Evolutionary conservation across 2,888 invertebrate genomes (phyloP).

Genomic region (Pantelozetes paolii): DNA sequence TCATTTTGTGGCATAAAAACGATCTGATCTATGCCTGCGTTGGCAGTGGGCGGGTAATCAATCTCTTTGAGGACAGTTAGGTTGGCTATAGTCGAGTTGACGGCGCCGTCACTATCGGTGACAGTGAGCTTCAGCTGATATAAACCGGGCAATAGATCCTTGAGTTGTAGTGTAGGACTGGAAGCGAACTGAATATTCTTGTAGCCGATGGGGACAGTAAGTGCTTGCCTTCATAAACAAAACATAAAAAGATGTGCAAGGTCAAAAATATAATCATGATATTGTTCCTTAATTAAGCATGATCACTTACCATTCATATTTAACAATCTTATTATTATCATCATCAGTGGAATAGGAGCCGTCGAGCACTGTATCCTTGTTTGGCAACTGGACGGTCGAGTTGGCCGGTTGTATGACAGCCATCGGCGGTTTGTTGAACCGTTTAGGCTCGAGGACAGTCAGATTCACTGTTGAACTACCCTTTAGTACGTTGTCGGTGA

Average conservation of each 20-base stretch:
- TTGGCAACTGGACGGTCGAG: conserved; percentile 82
- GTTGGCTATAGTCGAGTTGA: conserved; percentile 78
- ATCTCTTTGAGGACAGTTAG: conserved; percentile 83
- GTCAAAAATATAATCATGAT: too few relatives aligned
- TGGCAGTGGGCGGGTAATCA: conserved; percentile 92
- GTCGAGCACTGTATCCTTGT: conserved; percentile 82
- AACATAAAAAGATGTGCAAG: background rate
- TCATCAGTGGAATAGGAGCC: conserved; percentile 66
- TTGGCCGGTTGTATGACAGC: conserved; percentile 78
- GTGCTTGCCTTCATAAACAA: conserved; percentile 58
- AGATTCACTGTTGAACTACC: conserved; percentile 72
- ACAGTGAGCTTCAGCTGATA: conserved; percentile 66
- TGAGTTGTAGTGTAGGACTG: conserved; percentile 74
- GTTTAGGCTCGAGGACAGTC: conserved; percentile 73
- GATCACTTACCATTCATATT: conserved; percentile 75
- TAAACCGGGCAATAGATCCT: conserved; percentile 74
- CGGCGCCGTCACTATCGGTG: conserved; percentile 81
- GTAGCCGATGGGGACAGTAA: conserved; percentile 78
- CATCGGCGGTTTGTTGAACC: conserved; percentile 72
- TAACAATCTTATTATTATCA: conserved; percentile 73
- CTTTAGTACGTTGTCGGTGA: conserved; percentile 57
- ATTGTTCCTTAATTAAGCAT: background rate
- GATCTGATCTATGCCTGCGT: conserved; percentile 84
- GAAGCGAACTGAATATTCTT: conserved; percentile 61
- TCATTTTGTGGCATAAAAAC: conserved; percentile 81